Evolutionary conservation across 2,797 vertebrate species (phyloP).

Genomic region (Alcedo atthis): DNA sequence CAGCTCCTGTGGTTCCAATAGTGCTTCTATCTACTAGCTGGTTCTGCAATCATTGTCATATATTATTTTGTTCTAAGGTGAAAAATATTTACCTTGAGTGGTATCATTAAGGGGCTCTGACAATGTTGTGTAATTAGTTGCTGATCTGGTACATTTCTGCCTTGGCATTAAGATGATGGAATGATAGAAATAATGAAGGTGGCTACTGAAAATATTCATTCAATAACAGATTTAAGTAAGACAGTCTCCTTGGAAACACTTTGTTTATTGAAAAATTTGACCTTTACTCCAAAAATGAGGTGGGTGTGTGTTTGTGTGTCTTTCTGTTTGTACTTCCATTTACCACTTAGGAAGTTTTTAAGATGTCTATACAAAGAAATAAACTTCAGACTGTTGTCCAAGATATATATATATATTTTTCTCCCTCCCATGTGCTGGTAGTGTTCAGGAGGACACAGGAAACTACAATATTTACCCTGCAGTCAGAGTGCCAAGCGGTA

Average conservation of each 20-base stretch:
- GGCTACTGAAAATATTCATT: not conserved
- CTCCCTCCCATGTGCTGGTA: rapidly evolving
- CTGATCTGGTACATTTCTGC: not conserved
- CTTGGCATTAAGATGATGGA: not conserved
- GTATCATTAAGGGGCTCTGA: not conserved
- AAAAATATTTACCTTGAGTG: not conserved
- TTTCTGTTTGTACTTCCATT: not conserved
- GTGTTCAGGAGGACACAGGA: not conserved
- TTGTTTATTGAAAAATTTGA: not conserved
- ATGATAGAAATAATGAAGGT: not conserved
- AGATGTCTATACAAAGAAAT: not conserved
- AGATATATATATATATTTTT: not conserved
- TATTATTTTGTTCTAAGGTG: not conserved
- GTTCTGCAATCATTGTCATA: not conserved
- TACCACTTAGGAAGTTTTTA: not conserved
- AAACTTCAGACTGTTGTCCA: not conserved
- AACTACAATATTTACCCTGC: not conserved
- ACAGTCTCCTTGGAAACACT: not conserved
- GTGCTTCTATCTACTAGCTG: not conserved
- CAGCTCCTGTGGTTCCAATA: not conserved
- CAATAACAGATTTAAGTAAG: not conserved
- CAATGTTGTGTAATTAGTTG: not conserved
- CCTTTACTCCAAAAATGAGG: not conserved
- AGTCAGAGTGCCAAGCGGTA: not conserved
- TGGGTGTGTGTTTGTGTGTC: not conserved